phyloP scores from a whole-genome alignment of 2,888 invertebrate species.

The Amphipoea lucens region DNA sequence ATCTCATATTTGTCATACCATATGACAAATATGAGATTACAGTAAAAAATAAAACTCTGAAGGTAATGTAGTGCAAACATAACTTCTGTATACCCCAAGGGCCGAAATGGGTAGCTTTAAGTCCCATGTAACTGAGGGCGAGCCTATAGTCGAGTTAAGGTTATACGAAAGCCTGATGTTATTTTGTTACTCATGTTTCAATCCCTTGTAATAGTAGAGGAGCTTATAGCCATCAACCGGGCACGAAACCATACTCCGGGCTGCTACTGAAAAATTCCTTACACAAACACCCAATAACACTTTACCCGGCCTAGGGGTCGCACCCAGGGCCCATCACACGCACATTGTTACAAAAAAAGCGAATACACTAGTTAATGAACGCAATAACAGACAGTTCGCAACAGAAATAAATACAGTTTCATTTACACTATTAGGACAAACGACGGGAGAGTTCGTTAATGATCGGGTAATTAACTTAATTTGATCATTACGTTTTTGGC shows the following conservation, averaged over 20 bases:
- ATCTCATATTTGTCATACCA: no score
- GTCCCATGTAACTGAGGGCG: no score
- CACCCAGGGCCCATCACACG: neutral
- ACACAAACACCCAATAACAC: neutral
- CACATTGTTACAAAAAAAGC: slow-evolving; percentile 1
- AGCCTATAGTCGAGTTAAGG: no score
- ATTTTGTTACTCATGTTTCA: neutral
- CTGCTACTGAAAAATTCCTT: neutral
- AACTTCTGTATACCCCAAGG: no score
- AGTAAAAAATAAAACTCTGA: no score
- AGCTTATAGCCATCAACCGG: neutral
- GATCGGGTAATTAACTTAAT: slow-evolving; percentile 56
- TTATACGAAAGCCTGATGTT: no score
- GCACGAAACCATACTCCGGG: neutral
- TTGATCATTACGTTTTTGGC: slow-evolving; percentile 56
- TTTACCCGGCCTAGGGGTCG: neutral
- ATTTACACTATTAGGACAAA: slow-evolving; percentile 55
- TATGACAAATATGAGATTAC: no score
- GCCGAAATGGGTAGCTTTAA: no score
- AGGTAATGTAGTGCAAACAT: no score
- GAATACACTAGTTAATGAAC: slow-evolving; percentile 21
- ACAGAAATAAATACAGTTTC: slow-evolving; percentile 59
- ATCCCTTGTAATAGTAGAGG: neutral
- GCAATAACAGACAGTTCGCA: slow-evolving; percentile 32
- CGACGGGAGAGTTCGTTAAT: slow-evolving; percentile 35